phyloP scores from a whole-genome alignment of 1,140 invertebrate genomes.

The Tribolium castaneum region DNA sequence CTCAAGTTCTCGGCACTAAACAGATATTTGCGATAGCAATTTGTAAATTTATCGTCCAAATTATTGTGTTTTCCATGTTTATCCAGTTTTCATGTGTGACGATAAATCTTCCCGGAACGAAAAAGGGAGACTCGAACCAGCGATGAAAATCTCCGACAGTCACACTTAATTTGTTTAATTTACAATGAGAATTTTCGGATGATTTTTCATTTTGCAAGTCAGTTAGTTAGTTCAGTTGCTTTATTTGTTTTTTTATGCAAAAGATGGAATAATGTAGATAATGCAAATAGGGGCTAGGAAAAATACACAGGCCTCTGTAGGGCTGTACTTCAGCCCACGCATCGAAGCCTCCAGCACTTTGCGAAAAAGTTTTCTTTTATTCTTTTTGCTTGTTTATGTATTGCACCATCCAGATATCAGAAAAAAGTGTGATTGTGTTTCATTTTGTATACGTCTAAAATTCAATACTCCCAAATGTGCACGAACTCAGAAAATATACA shows the following conservation, averaged over 20 bases:
- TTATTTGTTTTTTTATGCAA: conserved; percentile 20
- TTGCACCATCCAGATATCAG: background rate
- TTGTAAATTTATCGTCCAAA: conserved; percentile 40
- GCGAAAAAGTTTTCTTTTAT: background rate
- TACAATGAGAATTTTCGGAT: background rate
- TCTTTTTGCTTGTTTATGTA: background rate
- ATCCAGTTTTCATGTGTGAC: conserved; percentile 35
- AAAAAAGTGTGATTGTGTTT: background rate
- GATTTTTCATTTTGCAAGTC: background rate
- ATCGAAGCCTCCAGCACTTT: background rate
- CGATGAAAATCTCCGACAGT: conserved; percentile 9
- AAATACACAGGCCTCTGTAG: background rate
- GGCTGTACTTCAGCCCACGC: conserved; percentile 6
- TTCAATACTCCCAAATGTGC: too few species aligned
- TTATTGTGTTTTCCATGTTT: conserved; percentile 38
- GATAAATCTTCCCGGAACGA: conserved; percentile 6
- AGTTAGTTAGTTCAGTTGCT: conserved; percentile 5
- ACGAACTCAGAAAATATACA: too few species aligned
- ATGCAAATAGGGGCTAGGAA: background rate
- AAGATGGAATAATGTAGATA: conserved; percentile 5
- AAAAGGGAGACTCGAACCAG: background rate
- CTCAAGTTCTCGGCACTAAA: conserved; percentile 34
- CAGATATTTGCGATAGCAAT: conserved; percentile 42
- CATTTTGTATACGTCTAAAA: too few species aligned
- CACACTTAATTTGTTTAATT: conserved; percentile 35